Evolutionary conservation across 1,140 invertebrate genomes (phyloP).

Genomic region (Ridgeia piscesae): DNA sequence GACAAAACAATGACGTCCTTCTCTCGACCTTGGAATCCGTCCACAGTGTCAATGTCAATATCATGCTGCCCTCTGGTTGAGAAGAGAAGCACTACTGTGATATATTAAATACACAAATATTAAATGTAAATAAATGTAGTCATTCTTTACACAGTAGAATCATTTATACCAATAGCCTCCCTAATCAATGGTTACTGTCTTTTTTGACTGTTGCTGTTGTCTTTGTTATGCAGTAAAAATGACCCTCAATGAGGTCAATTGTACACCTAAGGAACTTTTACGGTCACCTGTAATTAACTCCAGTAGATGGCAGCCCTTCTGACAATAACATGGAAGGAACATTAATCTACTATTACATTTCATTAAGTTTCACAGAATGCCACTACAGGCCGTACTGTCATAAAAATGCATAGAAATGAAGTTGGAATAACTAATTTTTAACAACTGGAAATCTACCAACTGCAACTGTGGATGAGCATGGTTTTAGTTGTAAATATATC

Average conservation of each 20-base stretch:
- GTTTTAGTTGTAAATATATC: background rate
- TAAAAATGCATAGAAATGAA: background rate
- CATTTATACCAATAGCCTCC: no score
- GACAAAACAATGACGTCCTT: slow-evolving; percentile 53
- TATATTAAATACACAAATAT: background rate
- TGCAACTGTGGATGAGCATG: background rate
- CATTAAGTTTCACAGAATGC: no score
- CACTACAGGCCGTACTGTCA: no score
- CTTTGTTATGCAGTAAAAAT: no score
- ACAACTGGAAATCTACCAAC: background rate
- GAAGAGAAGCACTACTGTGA: slow-evolving; percentile 19
- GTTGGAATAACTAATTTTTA: background rate
- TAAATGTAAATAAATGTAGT: background rate
- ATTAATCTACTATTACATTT: no score
- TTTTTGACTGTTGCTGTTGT: no score
- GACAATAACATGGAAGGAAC: no score
- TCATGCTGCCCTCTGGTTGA: slow-evolving; percentile 29
- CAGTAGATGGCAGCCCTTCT: no score
- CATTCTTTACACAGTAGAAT: background rate
- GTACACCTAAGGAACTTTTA: no score
- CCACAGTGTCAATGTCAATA: slow-evolving; percentile 53
- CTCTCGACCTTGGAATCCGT: slow-evolving; percentile 55
- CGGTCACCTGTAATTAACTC: no score
- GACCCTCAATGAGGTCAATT: no score
- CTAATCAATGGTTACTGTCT: no score